Conservation (phyloP, 2,888 invertebrate species). For the Sinhomidia bicolor region DNA sequence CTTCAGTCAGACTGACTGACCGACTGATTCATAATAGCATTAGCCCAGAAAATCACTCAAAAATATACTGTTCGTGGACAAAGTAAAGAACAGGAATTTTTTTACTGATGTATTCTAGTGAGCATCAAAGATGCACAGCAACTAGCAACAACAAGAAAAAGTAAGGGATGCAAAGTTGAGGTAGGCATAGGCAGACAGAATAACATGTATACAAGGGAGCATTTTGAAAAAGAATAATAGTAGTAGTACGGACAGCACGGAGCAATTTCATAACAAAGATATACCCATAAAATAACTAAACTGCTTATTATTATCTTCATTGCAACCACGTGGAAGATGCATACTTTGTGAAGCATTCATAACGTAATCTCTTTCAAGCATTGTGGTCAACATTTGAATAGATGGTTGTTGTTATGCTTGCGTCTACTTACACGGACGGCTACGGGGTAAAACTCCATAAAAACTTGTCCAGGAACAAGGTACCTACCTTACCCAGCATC, state of each 20-base stretch:
- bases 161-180: constrained; percentile 46
- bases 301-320: constrained; percentile 41
- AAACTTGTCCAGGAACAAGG: background rate
- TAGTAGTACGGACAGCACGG: too few relatives aligned
- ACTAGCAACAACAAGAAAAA: constrained; percentile 39
- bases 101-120: background rate
- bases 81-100: background rate
- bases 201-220: too few relatives aligned
- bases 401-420: background rate
- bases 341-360: background rate
- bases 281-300: constrained; percentile 6
- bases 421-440: too few relatives aligned
- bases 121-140: background rate
- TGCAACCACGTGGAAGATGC: constrained; percentile 49
- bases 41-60: constrained; percentile 4
- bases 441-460: background rate
- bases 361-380: background rate
- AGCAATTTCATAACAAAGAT: background rate
- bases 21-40: constrained; percentile 19
- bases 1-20: background rate
- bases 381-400: background rate
- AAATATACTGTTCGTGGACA: too few relatives aligned
- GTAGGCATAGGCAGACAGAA: constrained; percentile 49
- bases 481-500: background rate
- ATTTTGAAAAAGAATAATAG: too few relatives aligned